Base-by-base conservation (phyloP, 2,888 invertebrate genomes). In the Hanleya hanleyi region DNA sequence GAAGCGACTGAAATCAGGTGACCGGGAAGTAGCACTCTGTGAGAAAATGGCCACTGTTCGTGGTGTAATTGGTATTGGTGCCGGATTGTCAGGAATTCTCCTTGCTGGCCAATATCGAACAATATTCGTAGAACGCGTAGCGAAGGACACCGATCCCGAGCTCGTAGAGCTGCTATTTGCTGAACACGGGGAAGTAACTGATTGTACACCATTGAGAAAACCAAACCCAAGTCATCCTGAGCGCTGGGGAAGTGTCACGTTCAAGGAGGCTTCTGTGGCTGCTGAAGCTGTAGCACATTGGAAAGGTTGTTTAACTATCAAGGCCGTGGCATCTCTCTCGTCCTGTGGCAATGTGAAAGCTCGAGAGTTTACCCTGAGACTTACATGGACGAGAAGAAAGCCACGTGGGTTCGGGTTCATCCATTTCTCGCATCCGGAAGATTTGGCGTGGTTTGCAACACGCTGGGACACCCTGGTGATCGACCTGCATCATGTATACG, bases 201-300 rank as follows among this genome's bases (percentile, higher is more conserved):
- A 76, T 18, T 72, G 62, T 18, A 26, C 9, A 37, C 12, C 12
- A 33, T 37, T 22, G 6, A 22, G 1, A 3, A 41, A 29, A 22
- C 22, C n/a, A 64, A 18, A 22, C 22, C 26, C 32, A 29, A 49
- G 18, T 6, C 12, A 47, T 35, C 37, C 9, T n/a, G 7, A 12
- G 5, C 22, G 67, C 12, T 86, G 85, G 86, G 86, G 86, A 1
- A 81, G 77, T 64, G 74, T 84, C 7, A 81, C 81, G 5, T 86
- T 82, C 67, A 35, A 37, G 22, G 57, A 69, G 3, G 7, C 57
- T 1, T 41, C 29, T 3, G 70, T 73, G n/a, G 82, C 82, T 35
- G 32, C 35, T 1, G 18, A 29, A 26, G 80, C 80, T 32, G 78
- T 37, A 1, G 41, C 9, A 15, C 7, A 66, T 22, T 29, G 32